Conservation (phyloP, 2,113 vertebrate species). For the Colius striatus region DNA sequence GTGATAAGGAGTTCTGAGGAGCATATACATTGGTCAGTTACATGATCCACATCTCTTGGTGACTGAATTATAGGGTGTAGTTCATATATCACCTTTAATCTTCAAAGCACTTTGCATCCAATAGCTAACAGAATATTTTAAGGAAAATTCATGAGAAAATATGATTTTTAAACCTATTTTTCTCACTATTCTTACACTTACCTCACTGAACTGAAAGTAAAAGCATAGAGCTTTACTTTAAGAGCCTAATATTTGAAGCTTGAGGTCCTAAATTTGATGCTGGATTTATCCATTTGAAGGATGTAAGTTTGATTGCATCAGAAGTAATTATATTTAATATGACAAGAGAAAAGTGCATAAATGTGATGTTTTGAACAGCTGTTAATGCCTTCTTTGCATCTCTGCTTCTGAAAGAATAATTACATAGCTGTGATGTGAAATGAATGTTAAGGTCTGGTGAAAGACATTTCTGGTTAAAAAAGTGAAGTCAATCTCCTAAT, state of each 20-base stretch:
- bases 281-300: slow-evolving; percentile 45
- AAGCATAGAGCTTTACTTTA: slow-evolving; percentile 7
- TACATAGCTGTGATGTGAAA: not conserved
- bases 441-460: not conserved
- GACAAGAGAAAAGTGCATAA: slow-evolving; percentile 44
- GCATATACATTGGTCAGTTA: not conserved
- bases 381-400: slow-evolving; percentile 43
- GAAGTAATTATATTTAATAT: slow-evolving; percentile 59
- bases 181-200: not conserved
- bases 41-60: not conserved
- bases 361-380: slow-evolving; percentile 16
- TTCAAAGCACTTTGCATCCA: not conserved
- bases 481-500: not conserved
- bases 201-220: not conserved
- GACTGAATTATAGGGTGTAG: not conserved
- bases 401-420: slow-evolving; percentile 44
- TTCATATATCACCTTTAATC: not conserved
- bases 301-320: slow-evolving; percentile 42
- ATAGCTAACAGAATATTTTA: not conserved
- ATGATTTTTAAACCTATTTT: not conserved
- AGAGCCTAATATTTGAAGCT: not conserved
- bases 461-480: not conserved
- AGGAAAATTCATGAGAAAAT: not conserved
- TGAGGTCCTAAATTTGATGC: slow-evolving; percentile 36
- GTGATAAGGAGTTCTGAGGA: not conserved